A percentile compares a stretch with the other conserved stretches of the same genome.
Conservation (phyloP, 1,140 invertebrate species). For the Dinoponera quadriceps region DNA sequence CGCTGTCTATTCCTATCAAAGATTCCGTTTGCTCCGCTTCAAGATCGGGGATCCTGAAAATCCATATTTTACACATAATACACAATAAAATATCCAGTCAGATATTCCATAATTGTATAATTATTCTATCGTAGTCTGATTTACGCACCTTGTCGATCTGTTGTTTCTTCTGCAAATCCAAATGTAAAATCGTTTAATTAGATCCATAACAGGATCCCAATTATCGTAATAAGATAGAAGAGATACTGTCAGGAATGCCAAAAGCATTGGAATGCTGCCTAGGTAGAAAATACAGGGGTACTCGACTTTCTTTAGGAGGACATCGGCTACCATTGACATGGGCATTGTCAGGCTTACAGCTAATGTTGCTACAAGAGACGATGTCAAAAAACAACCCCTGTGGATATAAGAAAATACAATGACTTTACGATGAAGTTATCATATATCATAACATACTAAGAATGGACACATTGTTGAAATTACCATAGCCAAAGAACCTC, state of each 20-base stretch:
- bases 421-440: background rate
- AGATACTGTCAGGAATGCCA: slow-evolving; percentile 92
- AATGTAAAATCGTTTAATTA: slow-evolving; percentile 87
- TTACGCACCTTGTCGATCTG: slow-evolving; percentile 84
- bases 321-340: slow-evolving; percentile 93
- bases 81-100: slow-evolving; percentile 10
- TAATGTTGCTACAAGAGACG: slow-evolving; percentile 93
- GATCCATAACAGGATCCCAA: slow-evolving; percentile 92
- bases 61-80: slow-evolving; percentile 7
- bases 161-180: slow-evolving; percentile 85
- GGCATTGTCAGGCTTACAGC: slow-evolving; percentile 94
- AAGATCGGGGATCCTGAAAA: slow-evolving; percentile 88
- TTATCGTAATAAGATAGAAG: slow-evolving; percentile 93
- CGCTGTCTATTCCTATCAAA: slow-evolving; percentile 88
- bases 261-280: slow-evolving; percentile 92
- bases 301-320: slow-evolving; percentile 90
- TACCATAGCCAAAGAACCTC: slow-evolving; percentile 96
- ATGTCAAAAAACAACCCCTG: slow-evolving; percentile 96
- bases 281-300: slow-evolving; percentile 93
- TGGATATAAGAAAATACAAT: slow-evolving; percentile 51
- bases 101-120: slow-evolving; percentile 4
- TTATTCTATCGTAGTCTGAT: background rate
- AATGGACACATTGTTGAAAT: slow-evolving; percentile 72
- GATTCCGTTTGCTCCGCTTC: slow-evolving; percentile 91
- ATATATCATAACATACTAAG: background rate